phyloP scores from a whole-genome alignment of 2,888 invertebrate genomes.

The Ichneumoninae sp. region DNA sequence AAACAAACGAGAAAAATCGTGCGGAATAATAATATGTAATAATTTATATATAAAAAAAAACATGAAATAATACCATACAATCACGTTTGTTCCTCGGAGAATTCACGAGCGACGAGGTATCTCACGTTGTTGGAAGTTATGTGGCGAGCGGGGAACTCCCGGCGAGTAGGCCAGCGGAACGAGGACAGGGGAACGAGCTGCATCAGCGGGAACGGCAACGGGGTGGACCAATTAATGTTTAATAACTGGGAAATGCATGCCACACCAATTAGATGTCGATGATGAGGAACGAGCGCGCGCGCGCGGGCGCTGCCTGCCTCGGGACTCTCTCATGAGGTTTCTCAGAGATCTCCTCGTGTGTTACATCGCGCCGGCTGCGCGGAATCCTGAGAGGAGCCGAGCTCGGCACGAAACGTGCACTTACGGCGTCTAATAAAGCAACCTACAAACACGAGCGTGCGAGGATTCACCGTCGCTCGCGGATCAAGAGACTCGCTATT shows the following conservation, averaged over 20 bases:
- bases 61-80: background rate
- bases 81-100: slow-evolving; percentile 12
- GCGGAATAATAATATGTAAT: too few relatives aligned
- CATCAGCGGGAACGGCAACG: slow-evolving; percentile 19
- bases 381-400: slow-evolving; percentile 34
- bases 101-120: slow-evolving; percentile 36
- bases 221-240: slow-evolving; percentile 73
- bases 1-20: background rate
- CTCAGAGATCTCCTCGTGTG: slow-evolving; percentile 33
- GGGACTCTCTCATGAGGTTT: slow-evolving; percentile 45
- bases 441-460: slow-evolving; percentile 59
- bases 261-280: slow-evolving; percentile 70
- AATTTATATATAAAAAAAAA: background rate
- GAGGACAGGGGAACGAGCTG: slow-evolving; percentile 62
- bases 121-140: slow-evolving; percentile 52
- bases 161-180: slow-evolving; percentile 69
- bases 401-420: slow-evolving; percentile 52
- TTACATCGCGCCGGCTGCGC: slow-evolving; percentile 26
- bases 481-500: slow-evolving; percentile 52
- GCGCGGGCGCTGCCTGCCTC: background rate
- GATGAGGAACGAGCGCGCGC: slow-evolving; percentile 57
- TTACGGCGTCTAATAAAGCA: slow-evolving; percentile 63
- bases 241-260: slow-evolving; percentile 70
- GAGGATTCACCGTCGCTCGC: slow-evolving; percentile 47
- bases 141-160: slow-evolving; percentile 36